phyloP scores from a whole-genome alignment of 2,888 invertebrate species.

The Aproaerema taeniolella region DNA sequence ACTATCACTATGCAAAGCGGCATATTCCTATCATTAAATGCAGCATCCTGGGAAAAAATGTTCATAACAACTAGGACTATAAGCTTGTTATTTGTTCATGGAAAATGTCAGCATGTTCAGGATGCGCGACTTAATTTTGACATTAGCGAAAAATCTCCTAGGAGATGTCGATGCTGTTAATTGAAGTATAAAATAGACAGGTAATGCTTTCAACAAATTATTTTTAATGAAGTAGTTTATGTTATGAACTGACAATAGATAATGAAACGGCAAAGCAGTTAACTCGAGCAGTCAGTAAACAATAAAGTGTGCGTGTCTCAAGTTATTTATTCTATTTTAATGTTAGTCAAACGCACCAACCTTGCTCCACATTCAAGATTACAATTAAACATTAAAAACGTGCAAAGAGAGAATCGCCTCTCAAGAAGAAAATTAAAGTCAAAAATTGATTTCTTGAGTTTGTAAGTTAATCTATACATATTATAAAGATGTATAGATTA shows the following conservation, averaged over 20 bases:
- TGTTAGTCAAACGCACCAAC: conserved; percentile 59
- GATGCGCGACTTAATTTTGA: too few species aligned
- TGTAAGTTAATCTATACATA: neutral
- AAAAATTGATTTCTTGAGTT: neutral
- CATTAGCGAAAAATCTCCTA: too few species aligned
- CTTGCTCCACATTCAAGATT: conserved; percentile 65
- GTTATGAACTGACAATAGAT: conserved; percentile 12
- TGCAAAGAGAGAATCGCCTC: neutral
- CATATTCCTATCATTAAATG: too few species aligned
- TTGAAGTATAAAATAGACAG: too few species aligned
- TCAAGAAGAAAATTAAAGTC: neutral
- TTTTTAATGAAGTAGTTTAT: neutral
- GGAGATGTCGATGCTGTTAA: too few species aligned
- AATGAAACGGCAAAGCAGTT: conserved; percentile 26
- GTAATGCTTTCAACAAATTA: too few species aligned
- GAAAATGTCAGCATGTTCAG: too few species aligned
- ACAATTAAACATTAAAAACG: conserved; percentile 52
- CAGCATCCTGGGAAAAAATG: too few species aligned
- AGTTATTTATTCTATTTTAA: conserved; percentile 64
- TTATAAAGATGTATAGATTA: neutral
- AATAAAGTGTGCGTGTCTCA: conserved; percentile 47
- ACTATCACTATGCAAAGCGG: too few species aligned
- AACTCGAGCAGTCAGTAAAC: conserved; percentile 33
- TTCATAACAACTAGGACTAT: too few species aligned
- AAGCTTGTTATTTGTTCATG: too few species aligned